Base-by-base conservation (phyloP, 30 jellyfish, hydroid and myxozoan genomes). In the Nemopilema nomurai region DNA sequence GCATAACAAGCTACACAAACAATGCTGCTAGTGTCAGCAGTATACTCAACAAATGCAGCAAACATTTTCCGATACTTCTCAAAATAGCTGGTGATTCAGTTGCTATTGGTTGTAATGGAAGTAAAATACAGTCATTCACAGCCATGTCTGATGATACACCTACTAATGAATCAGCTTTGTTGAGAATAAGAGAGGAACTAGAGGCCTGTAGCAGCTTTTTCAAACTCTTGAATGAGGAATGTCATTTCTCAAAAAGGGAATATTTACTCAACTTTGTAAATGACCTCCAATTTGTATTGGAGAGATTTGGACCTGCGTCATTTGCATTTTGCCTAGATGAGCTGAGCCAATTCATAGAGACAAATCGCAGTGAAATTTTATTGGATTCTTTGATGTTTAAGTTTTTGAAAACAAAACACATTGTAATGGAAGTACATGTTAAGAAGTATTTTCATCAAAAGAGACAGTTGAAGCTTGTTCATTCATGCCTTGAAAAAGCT, bases 51-150 rank as follows among this genome's bases (percentile, higher is more conserved):
- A 62, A 29, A 51, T 80, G 82, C 33, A 8, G 16, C 18, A 29
- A 26, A 80, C 23, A 8, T 26, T 30, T 66, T n/a, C 81, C 71
- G 33, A 16, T 80, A 19, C 57, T 13, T 41, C 23, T 49, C 20
- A 80, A 49, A 16, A 16, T 80, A 27, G 81, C 89, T 24, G 23
- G 71, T 57, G 89, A 80, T 29, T 64, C 89, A 8, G 24, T 80
- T 28, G 66, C 71, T 16, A 19, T 80, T 64, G 81, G 89, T 16
- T 27, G 65, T 32, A 65, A 80, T 80, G 89, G 81, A 28, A 41
- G 51, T 26, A 8, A 31, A n/a, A 49, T 80, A 16, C 27, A 66
- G 13, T 18, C 66, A 0, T 41, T 31, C 31, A 31, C 21, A 13
- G 1, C 21, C 57, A 8, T 23, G 8, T 18, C 31, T 62, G n/a